Conservation (phyloP, 1,140 invertebrate species). For the Neotoxoptera formosana region DNA sequence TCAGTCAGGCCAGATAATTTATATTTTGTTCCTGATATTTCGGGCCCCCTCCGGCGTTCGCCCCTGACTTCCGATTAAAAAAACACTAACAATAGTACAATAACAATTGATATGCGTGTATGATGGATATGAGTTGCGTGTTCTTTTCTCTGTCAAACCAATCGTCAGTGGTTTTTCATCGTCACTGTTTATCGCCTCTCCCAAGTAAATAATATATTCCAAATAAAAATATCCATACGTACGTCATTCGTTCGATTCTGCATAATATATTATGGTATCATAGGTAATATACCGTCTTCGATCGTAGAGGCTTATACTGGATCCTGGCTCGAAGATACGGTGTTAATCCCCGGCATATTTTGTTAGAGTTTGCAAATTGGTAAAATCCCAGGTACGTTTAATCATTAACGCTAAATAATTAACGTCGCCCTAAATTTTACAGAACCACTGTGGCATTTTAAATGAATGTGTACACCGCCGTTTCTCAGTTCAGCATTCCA, state of each 20-base stretch:
- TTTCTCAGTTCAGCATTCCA: neutral
- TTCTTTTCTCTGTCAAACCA: too few species aligned
- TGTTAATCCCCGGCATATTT: neutral
- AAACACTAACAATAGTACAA: too few species aligned
- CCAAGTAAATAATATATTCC: too few species aligned
- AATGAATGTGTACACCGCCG: rapidly evolving
- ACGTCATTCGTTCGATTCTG: neutral
- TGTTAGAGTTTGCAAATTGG: neutral
- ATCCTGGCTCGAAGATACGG: neutral
- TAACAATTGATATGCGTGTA: too few species aligned
- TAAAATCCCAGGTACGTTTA: neutral
- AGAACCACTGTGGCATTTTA: neutral
- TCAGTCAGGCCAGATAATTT: too few species aligned
- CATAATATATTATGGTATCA: neutral
- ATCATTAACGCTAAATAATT: neutral
- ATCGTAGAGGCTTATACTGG: neutral
- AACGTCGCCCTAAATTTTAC: neutral
- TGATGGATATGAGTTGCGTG: too few species aligned
- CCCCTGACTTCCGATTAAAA: too few species aligned
- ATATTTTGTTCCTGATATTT: too few species aligned
- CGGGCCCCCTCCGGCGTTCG: too few species aligned
- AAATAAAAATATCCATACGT: neutral
- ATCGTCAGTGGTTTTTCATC: too few species aligned
- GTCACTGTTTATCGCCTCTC: too few species aligned
- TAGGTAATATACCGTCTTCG: neutral